Evolutionary conservation across 2,113 vertebrate species (phyloP), one percentile per base, ranked within the genome.

Genomic region (Syngnathus scovelli): DNA sequence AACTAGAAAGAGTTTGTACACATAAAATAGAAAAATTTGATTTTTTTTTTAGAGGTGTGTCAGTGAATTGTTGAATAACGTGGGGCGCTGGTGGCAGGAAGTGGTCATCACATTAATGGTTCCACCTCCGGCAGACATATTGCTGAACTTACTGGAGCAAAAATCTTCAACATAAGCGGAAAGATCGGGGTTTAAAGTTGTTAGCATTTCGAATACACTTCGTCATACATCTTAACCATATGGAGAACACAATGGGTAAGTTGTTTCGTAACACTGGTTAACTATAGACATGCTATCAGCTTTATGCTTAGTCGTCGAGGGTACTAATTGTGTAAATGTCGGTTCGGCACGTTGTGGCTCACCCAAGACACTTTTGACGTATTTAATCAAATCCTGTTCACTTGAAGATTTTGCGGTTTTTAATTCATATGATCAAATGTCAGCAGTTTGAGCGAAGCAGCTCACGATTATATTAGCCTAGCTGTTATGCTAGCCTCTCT

Each of bases 51-150:
- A n/a, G 9, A 39, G 37, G 12, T 11, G n/a, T 23, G 12, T 15
- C 19, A 27, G 21, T 15, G 33, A 36, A 61, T 78, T 49, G 8
- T 71, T 71, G 44, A 16, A n/a, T 37, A 46, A 21, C 0, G 37
- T 1, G 77, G 71, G 76, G 76, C 82, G 61, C 86, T 85, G 51
- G 61, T 69, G 88, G 79, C 68, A 46, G 61, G 73, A 75, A 65
- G 76, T 82, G 9, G 63, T 21, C 18, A 38, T 69, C 82, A 82
- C 63, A 79, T 78, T 75, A 75, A 72, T 67, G 63, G 77, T 80
- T 77, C 79, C 72, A 72, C 63, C 78, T 73, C 80, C 82, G 89
- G 80, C 79, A 82, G 90, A 90, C 91, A 90, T 90, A 92, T 92
- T 90, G 90, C 89, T 44, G 41, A 43, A 43, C 21, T 87, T 88